Evolutionary conservation across 1,140 invertebrate species (phyloP), one percentile per base, ranked within the genome.

Genomic region (Drosophila fuyamai): DNA sequence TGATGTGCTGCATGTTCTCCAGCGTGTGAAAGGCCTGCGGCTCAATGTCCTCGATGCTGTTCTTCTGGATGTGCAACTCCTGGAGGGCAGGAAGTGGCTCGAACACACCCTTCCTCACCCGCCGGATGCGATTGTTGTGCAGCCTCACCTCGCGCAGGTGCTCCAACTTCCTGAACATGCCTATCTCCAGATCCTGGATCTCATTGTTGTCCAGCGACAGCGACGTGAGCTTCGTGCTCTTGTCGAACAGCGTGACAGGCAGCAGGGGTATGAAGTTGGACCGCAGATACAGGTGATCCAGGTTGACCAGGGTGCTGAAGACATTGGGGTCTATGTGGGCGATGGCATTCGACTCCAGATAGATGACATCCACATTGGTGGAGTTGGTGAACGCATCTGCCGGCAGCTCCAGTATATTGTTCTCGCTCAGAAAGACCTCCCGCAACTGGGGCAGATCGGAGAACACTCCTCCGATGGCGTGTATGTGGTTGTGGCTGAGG

Each of bases 161-260:
- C 43, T 94, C 93, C 56, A 96, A 93, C 85, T 95, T 96, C 65
- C 95, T 93, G 91, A 98, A 98, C 72, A 96, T 95, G 23, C 96
- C 96, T 8, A 95, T 95, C 80, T 96, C 94, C 54, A 99, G 93
- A 78, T 96, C 95, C 5, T 94, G 94, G 44, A 99, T 96, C 92
- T 95, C 95, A 93, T 99, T 99, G 77, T 97, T 96, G 93, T 98
- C 97, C 78, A 99, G 93, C 73, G 97, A 98, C 40, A 99, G 93
- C 5, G 96, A 96, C 6, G 96, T 95, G 12, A 98, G 93, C 80
- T 95, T 96, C 46, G 93, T 93, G 86, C 96, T 97, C 70, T 94
- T 94, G 58, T 95, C 93, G 82, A 98, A 96, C 77, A 97, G 93
- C 67, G 95, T 95, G 18, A 93, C 93, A 6, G 97, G 96, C 62